Conservation (phyloP, 2,888 invertebrate species). For the Platycheirus rosarum region DNA sequence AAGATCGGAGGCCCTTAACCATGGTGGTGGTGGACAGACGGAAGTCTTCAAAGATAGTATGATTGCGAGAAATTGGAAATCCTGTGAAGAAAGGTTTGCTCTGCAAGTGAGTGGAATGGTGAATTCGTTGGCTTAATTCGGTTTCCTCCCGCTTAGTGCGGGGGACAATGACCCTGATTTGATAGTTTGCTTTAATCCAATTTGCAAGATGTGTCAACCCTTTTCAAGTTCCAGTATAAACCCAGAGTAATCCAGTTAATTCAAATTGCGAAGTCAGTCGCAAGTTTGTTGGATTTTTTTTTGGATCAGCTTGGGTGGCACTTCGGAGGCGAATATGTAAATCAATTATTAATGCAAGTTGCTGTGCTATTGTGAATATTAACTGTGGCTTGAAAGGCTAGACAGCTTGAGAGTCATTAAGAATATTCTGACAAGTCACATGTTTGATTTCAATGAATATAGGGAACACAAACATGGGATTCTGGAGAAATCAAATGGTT, state of each 20-base stretch:
- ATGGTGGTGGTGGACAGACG: neutral
- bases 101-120: neutral
- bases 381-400: conserved; percentile 23
- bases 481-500: no score
- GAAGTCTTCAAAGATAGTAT: neutral
- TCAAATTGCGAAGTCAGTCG: neutral
- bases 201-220: conserved; percentile 61
- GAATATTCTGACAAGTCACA: neutral
- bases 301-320: conserved; percentile 53
- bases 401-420: neutral
- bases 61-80: neutral
- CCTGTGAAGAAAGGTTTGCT: neutral
- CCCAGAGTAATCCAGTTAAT: neutral
- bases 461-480: no score
- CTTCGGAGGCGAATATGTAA: conserved; percentile 8
- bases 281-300: neutral
- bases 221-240: conserved; percentile 47
- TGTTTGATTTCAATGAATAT: neutral
- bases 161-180: conserved; percentile 29
- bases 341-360: conserved; percentile 3
- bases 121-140: neutral
- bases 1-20: conserved; percentile 26
- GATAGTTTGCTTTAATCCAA: conserved; percentile 26
- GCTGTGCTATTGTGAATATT: conserved; percentile 36
- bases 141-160: neutral